Evolutionary conservation across 2,113 vertebrate genomes (phyloP), one percentile per base, ranked within the genome.

Genomic region (Limnothrissa miodon): DNA sequence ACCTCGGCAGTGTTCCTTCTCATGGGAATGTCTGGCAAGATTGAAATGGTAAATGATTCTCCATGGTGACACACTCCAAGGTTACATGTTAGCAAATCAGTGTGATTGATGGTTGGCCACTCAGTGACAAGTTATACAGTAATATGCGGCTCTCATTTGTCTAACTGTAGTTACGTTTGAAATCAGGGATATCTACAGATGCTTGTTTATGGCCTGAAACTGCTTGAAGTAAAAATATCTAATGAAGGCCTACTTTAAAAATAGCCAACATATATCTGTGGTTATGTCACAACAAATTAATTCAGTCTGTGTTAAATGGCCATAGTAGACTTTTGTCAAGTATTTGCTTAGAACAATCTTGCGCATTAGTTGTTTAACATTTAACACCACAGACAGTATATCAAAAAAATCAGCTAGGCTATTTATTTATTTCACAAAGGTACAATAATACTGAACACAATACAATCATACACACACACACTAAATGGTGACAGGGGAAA

Each of bases 11-110:
- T 59, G 36, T 79, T 84, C 23, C 44, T 25, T 45, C 46, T 29
- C 36, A 36, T 46, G 79, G 59, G 80, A 48, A 45, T 46, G 39
- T 81, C 53, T 62, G 66, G 80, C 62, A 48, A 80, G 39, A 78
- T 59, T 8, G 33, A 74, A 74, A 74, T 74, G 66, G 66, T 74
- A 17, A 74, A 74, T 36, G 33, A 74, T 33, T 74, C 29, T 74
- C 33, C 66, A 36, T 29, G 13, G 66, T 74, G 66, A 74, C 66
- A 36, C 29, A 36, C 66, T 5, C 17, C 17, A 74, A 36, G 66
- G 66, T 33, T 74, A 74, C 66, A 74, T 74, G 66, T 36, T 74
- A 56, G 51, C 51, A 3, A 23, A 0, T 56, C 51, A 23, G 51
- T 56, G 21, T 23, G 33, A 74, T 15, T 74, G 29, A 62, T 36